Conservation (phyloP, 2,113 vertebrate genomes). For the Pedionomus torquatus region DNA sequence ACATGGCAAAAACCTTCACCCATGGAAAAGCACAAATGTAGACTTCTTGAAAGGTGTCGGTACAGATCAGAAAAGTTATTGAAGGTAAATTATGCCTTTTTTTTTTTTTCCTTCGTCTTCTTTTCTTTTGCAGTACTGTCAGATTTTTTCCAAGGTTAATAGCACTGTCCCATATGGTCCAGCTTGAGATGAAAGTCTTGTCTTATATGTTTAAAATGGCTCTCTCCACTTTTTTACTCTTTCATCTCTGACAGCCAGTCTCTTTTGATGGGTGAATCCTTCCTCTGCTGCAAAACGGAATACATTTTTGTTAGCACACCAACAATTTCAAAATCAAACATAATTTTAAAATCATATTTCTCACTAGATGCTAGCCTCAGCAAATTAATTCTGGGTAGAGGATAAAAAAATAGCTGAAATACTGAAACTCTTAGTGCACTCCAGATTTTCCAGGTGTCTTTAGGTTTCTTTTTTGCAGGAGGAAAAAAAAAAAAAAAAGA, state of each 20-base stretch:
- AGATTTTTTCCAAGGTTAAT: constrained; percentile 52
- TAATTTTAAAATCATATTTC: neutral
- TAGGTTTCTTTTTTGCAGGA: neutral
- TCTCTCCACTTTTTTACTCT: constrained; percentile 45
- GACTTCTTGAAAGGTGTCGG: neutral
- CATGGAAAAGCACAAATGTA: neutral
- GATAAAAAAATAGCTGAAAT: neutral
- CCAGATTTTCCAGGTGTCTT: neutral
- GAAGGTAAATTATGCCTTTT: constrained; percentile 8
- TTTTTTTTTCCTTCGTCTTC: neutral
- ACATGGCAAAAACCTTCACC: neutral
- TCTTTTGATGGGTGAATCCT: constrained; percentile 50
- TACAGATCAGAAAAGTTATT: constrained; percentile 49
- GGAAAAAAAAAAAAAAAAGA: neutral
- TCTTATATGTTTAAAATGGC: constrained; percentile 59
- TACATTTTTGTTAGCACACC: neutral
- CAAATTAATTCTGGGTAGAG: neutral
- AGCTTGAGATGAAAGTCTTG: constrained; percentile 63
- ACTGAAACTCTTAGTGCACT: neutral
- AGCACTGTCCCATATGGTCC: constrained; percentile 51
- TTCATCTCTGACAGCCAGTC: constrained; percentile 61
- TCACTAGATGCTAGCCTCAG: neutral
- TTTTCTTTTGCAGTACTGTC: neutral
- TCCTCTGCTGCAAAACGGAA: neutral
- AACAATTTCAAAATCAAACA: constrained; percentile 31